Conservation (phyloP, 2,797 vertebrate species). For the Sebastes glaucus region DNA sequence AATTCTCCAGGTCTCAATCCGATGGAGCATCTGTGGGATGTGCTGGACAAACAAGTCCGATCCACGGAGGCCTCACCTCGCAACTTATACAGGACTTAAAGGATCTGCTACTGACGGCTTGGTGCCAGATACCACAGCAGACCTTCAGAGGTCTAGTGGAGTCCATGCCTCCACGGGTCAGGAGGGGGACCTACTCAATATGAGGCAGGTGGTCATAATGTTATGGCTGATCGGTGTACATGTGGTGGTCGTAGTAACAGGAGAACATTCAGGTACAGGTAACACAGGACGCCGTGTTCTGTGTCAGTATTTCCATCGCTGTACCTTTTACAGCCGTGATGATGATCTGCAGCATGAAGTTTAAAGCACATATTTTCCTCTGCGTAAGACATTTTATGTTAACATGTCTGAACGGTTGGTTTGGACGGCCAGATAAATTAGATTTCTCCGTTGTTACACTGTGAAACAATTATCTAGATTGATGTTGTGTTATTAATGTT, state of each 20-base stretch:
- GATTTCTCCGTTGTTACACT: background rate
- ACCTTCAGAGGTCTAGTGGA: too few relatives aligned
- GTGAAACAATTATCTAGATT: background rate
- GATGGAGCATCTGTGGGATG: too few relatives aligned
- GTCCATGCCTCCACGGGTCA: too few relatives aligned
- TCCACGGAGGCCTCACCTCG: fast-evolving
- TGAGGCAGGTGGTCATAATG: too few relatives aligned
- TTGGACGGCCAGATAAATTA: background rate
- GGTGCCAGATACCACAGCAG: too few relatives aligned
- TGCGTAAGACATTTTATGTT: background rate
- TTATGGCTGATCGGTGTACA: too few relatives aligned
- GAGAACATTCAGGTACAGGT: background rate
- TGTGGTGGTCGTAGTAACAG: background rate
- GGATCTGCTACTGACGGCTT: too few relatives aligned
- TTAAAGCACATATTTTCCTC: background rate
- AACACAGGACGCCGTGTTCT: background rate
- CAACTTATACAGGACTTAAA: too few relatives aligned
- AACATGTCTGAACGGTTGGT: background rate
- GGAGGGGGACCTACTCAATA: too few relatives aligned
- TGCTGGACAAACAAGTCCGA: too few relatives aligned
- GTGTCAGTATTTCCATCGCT: background rate
- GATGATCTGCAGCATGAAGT: background rate
- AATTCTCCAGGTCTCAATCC: too few relatives aligned
- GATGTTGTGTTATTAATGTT: background rate
- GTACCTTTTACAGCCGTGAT: background rate